phyloP scores from a whole-genome alignment of 2,113 vertebrate genomes.

The Pelecanoides urinatrix region DNA sequence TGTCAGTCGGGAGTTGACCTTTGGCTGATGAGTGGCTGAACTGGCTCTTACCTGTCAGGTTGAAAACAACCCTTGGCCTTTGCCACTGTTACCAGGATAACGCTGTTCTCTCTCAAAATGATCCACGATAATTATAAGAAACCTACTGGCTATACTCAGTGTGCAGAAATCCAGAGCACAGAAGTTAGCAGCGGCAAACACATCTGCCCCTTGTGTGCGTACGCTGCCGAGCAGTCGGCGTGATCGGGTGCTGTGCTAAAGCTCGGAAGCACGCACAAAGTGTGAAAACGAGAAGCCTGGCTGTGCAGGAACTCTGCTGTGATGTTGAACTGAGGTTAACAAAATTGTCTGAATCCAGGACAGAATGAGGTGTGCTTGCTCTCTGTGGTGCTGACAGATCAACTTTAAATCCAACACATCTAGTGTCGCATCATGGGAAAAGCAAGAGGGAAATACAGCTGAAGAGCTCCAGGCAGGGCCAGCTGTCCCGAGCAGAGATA shows the following conservation, averaged over 20 bases:
- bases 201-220: rapidly evolving
- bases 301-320: neutral
- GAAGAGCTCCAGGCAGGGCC: neutral
- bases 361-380: neutral
- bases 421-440: neutral
- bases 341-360: neutral
- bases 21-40: neutral
- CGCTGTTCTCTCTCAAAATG: neutral
- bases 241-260: neutral
- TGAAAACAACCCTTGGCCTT: constrained; percentile 14
- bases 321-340: neutral
- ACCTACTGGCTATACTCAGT: neutral
- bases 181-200: neutral
- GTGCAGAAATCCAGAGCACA: neutral
- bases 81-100: neutral
- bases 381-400: neutral
- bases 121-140: neutral
- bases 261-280: neutral
- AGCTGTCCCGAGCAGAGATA: neutral
- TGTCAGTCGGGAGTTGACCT: constrained; percentile 8
- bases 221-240: rapidly evolving
- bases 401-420: neutral
- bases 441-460: neutral
- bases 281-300: neutral
- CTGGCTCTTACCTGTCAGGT: neutral